Evolutionary conservation across 1,140 invertebrate genomes (phyloP).

Genomic region (Parapsyche elsis): DNA sequence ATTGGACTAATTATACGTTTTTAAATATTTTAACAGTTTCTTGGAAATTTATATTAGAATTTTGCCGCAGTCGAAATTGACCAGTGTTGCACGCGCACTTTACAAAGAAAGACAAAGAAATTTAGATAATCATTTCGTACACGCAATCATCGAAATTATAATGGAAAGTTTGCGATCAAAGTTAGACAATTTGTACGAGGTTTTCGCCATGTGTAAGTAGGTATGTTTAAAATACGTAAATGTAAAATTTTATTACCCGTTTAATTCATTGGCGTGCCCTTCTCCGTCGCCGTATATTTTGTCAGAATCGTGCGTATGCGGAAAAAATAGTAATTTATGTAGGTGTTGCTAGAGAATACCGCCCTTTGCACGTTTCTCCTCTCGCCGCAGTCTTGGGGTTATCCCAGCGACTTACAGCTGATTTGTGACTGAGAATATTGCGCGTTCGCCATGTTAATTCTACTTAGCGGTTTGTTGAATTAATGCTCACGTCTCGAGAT

Average conservation of each 20-base stretch:
- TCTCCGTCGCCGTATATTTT: not conserved
- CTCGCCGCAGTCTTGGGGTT: slow-evolving; percentile 20
- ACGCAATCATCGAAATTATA: slow-evolving; percentile 17
- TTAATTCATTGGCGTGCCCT: not conserved
- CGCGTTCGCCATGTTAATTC: slow-evolving; percentile 32
- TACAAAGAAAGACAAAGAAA: not conserved
- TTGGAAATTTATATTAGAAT: too few species aligned
- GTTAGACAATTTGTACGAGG: not conserved
- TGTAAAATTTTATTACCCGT: not conserved
- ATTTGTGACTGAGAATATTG: slow-evolving; percentile 34
- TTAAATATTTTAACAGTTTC: too few species aligned
- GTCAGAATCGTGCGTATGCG: not conserved
- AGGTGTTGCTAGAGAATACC: not conserved
- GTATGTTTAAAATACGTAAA: not conserved
- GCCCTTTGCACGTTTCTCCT: slow-evolving; percentile 1
- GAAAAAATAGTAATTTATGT: not conserved
- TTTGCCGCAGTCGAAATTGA: not conserved
- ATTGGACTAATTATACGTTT: too few species aligned
- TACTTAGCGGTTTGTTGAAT: slow-evolving; percentile 26
- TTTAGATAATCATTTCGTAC: not conserved
- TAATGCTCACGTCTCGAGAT: slow-evolving; percentile 27
- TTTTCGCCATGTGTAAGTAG: not conserved
- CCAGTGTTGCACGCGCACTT: not conserved
- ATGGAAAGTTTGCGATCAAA: slow-evolving; percentile 12
- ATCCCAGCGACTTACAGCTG: slow-evolving; percentile 11